Percentiles rank a stretch among this genome's conserved stretches.
phyloP scores from a whole-genome alignment of 1,140 invertebrate genomes.

The Orchestia grillus region DNA sequence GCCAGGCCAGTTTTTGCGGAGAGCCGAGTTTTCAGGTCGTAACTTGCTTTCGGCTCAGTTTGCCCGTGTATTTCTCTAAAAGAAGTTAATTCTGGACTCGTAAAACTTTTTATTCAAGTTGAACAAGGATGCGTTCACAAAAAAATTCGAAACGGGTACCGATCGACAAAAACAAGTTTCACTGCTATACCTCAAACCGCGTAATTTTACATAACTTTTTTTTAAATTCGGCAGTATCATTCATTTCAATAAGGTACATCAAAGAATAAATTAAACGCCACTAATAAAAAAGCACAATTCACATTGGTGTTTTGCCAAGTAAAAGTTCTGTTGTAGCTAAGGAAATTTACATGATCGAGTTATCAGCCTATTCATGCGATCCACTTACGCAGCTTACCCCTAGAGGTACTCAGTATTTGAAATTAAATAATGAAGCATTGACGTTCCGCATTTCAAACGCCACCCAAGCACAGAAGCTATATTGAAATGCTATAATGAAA shows the following conservation, averaged over 20 bases:
- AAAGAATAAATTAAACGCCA: neutral
- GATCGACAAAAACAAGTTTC: neutral
- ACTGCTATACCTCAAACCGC: neutral
- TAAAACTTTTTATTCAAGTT: neutral
- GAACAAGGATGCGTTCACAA: neutral
- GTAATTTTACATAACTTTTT: neutral
- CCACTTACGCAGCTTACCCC: neutral
- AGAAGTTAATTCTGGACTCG: neutral
- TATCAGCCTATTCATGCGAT: neutral
- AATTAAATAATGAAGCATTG: neutral
- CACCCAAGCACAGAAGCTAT: neutral
- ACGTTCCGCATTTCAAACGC: neutral
- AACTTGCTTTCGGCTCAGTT: neutral
- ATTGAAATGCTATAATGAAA: neutral
- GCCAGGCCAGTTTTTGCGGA: neutral
- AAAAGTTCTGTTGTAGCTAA: no score
- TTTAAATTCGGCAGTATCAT: neutral
- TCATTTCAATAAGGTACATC: neutral
- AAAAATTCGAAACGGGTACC: neutral
- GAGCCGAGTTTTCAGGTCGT: neutral
- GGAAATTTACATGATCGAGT: neutral
- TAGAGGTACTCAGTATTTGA: neutral
- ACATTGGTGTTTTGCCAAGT: neutral
- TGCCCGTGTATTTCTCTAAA: neutral
- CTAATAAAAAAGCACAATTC: neutral